These are phyloP conservation scores for Sycophaga agraensis DNA, from an alignment of 1,140 invertebrate genomes.

Conservation along the genomic window DNA sequence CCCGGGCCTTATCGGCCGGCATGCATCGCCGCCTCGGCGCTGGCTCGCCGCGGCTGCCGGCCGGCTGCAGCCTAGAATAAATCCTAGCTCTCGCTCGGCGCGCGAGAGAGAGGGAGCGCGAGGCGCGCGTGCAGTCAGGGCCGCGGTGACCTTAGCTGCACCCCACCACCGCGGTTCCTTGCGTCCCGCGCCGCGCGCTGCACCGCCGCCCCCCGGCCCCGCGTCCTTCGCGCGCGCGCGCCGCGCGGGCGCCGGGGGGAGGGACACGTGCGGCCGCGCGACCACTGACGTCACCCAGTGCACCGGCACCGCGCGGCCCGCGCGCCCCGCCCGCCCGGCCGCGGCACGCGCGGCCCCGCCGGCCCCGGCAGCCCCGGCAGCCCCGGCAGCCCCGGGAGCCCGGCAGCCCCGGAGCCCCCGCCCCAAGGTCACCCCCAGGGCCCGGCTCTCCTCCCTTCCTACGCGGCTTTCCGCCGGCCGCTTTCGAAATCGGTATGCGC, in stretches of 20 bases:
- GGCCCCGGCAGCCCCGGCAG: no score
- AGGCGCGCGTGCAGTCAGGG: conserved; percentile 55
- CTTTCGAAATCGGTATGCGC: no score
- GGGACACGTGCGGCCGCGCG: conserved; percentile 47
- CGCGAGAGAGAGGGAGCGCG: not conserved
- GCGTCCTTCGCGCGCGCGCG: not conserved
- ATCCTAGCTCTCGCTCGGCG: no score
- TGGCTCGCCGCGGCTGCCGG: no score
- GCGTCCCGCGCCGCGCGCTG: conserved; percentile 18
- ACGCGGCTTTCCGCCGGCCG: no score
- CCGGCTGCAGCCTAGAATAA: no score
- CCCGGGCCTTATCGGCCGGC: not conserved
- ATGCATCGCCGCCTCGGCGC: not conserved
- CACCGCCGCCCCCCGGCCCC: not conserved
- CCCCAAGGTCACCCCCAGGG: no score
- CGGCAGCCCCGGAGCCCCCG: no score
- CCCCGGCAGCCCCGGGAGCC: no score
- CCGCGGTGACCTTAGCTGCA: conserved; percentile 54
- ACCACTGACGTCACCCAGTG: conserved; percentile 46
- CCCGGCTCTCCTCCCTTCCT: no score
- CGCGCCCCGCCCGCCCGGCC: not conserved
- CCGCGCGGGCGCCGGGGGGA: conserved; percentile 30
- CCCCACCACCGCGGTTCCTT: conserved; percentile 29
- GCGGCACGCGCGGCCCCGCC: not conserved
- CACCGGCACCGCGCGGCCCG: conserved; percentile 7